Evolutionary conservation across 2,113 vertebrate species (phyloP), one percentile per base, ranked within the genome.

Genomic region (Callipepla californica): DNA sequence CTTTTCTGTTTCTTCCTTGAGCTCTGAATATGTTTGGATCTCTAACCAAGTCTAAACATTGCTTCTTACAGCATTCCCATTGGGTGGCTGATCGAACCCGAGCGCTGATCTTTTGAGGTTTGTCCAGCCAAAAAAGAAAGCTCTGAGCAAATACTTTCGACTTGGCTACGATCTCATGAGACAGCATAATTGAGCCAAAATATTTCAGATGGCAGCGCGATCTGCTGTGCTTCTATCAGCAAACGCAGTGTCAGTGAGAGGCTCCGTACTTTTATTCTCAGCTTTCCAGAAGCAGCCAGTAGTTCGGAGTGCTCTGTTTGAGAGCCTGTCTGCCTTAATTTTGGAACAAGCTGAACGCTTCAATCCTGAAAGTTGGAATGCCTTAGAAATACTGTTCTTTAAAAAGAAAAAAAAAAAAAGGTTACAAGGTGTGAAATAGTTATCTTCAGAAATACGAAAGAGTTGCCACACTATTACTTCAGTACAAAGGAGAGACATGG

Each of bases 151-250:
- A 57, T 67, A n/a, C 19, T 16, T 40, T n/a, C 26, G 70, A 50
- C 17, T 69, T 87, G 69, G 25, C 38, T 48, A 36, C 10, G 59
- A 70, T 63, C 57, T 89, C 47, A n/a, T 51, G 79, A 89, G 59
- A 61, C 69, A 66, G 74, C 7, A 15, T 34, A 65, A 53, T 28
- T 61, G 15, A 10, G 53, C 91, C 74, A 92, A 87, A 69, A 25
- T 89, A 67, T 57, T 94, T 91, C 55, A 10, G 42, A 77, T 61
- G 57, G 84, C 75, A 83, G 34, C 8, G 28, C 3, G 26, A 87
- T n/a, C 26, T 59, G 30, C 42, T 80, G 80, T 67, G 50, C 77
- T 93, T 90, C 89, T 82, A 70, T 73, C 72, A 47, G 75, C 25
- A 19, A 59, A 53, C 20, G 19, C 8, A 50, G 23, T 10, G 38